These are phyloP conservation scores for Chymomyza amoena DNA, from an alignment of 2,888 invertebrate species.

Conservation along the genomic window DNA sequence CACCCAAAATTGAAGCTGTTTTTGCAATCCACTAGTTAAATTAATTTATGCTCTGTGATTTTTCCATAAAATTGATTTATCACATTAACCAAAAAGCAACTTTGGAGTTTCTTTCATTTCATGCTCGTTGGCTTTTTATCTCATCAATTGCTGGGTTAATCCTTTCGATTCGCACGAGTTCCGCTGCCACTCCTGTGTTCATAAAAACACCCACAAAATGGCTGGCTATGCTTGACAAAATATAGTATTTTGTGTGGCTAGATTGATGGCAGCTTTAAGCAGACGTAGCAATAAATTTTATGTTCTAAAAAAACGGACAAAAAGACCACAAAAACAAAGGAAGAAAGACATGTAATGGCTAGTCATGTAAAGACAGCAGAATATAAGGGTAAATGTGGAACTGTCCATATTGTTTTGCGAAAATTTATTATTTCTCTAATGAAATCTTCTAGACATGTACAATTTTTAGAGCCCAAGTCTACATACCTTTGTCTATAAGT, in stretches of 20 bases:
- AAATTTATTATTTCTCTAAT: constrained; percentile 63
- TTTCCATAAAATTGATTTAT: constrained; percentile 75
- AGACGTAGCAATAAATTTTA: background rate
- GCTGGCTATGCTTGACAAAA: background rate
- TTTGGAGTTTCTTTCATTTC: constrained; percentile 61
- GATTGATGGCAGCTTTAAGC: background rate
- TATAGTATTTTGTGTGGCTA: background rate
- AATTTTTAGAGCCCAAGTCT: background rate
- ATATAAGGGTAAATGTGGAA: constrained; percentile 55
- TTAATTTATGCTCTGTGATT: constrained; percentile 74
- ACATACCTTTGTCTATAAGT: background rate
- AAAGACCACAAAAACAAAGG: background rate
- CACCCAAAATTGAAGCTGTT: background rate
- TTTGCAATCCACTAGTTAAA: constrained; percentile 59
- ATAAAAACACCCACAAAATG: background rate
- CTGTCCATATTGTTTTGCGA: background rate
- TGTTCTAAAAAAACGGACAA: background rate
- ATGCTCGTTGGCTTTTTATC: constrained; percentile 72
- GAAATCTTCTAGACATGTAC: constrained; percentile 33
- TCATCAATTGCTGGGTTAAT: constrained; percentile 57
- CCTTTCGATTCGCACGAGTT: background rate
- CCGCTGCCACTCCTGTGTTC: background rate
- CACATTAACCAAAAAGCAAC: constrained; percentile 65
- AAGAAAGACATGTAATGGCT: constrained; percentile 29
- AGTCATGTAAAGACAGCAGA: constrained; percentile 50